Evolutionary conservation across 2,888 invertebrate genomes (phyloP), one percentile per base, ranked within the genome.

Genomic region (Epistrophe eligans): DNA sequence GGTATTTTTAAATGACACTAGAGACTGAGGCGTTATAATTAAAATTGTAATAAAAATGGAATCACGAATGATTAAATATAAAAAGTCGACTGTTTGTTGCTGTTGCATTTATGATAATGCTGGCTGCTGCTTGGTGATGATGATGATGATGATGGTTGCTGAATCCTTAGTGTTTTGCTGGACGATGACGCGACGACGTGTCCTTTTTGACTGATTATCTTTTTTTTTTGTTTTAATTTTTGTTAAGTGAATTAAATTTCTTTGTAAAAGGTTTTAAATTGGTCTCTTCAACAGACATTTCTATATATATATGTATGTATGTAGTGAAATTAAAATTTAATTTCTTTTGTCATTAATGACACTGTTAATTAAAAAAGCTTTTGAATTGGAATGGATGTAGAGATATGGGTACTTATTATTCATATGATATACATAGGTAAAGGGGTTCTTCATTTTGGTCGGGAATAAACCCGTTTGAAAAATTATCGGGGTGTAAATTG

Each of bases 1-100:
- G 62, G 6, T 9, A 60, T 66, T 52, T 72, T 77, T 73, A 50
- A 74, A 77, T 45, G 70, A 48, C 74, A 79, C 57, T 67, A 19
- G 50, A 71, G 82, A 77, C 77, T 48, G 77, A 60, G 45, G 52
- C 43, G n/a, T n/a, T 60, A 64, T 82, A 87, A 87, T 83, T 83
- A 87, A 82, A 87, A 87, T 73, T 87, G 77, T 87, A 77, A 82
- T 82, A 83, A 81, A 82, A 85, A 79, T 66, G 24, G 38, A 82
- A 83, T 87, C 71, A 74, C 64, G 67, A 87, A 74, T 73, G 82
- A 87, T 83, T 79, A 74, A 79, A 67, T 66, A 50, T 48, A 77
- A 71, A 52, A 38, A 52, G 64, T 67, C 35, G 85, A 52, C 52
- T 19, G 24, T 32, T 57, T 32, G 19, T 58, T 38, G 50, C 35